Evolutionary conservation across 2,113 vertebrate species (phyloP), one percentile per base, ranked within the genome.

Genomic region (Larimichthys polyactis): DNA sequence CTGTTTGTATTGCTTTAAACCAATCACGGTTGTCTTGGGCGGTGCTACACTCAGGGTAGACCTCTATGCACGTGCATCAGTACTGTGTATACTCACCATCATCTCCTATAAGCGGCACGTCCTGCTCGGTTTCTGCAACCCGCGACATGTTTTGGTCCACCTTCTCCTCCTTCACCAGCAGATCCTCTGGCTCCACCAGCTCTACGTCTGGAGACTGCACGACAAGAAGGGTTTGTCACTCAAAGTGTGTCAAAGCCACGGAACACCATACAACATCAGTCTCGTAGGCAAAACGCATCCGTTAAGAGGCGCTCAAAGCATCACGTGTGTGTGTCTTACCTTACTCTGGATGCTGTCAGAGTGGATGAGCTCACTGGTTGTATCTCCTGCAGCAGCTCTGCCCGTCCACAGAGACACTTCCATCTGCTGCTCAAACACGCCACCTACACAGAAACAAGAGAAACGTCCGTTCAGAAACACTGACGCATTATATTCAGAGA

Each of bases 121-220:
- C 90, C 20, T 87, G 87, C 52, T 79, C 82, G 0, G n/a, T 36
- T 48, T 87, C 87, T 40, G 75, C 81, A 4, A 32, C 44, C 3
- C 3, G 24, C 1, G 71, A 2, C 68, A 79, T 27, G 24, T 82
- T 63, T 2, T 69, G 82, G 16, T 94, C 92, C 57, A 90, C 52
- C 54, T 77, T 88, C 87, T 95, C 94, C 58, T 93, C 88, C 75
- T 95, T 95, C 43, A 95, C 91, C 52, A 91, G 60, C n/a, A 90
- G 15, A 0, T 51, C 43, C 8, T 91, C 82, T 4, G 88, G 52
- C 70, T 91, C 90, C 72, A 93, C 82, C 78, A 94, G 69, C 66
- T 90, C 83, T 49, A 91, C 83, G 51, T 92, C 92, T 68, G 87
- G 89, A 71, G 89, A 89, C 95, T 95, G 46, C 11, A 71, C 9